A percentile compares a stretch with the other conserved stretches of the same genome.
Evolutionary conservation across 2,888 invertebrate species (phyloP).

Genomic region (Cetonia aurata): DNA sequence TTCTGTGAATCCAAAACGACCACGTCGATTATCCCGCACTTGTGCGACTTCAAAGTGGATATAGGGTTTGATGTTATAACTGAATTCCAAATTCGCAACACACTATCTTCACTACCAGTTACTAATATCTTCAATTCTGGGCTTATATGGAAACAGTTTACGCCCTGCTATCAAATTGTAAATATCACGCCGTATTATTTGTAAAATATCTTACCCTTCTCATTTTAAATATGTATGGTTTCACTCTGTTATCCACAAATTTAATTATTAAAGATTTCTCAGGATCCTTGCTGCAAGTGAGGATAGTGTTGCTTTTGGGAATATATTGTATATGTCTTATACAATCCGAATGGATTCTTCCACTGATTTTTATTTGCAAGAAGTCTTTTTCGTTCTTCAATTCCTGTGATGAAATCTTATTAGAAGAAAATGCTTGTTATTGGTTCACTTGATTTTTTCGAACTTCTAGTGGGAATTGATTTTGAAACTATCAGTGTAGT

Average conservation of each 20-base stretch:
- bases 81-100: constrained; percentile 72
- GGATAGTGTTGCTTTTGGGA: constrained; percentile 66
- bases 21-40: constrained; percentile 69
- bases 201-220: constrained; percentile 65
- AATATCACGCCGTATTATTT: neutral
- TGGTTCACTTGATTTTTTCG: no score
- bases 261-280: constrained; percentile 67
- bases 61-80: constrained; percentile 64
- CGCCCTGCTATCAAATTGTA: constrained; percentile 67
- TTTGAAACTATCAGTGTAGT: no score
- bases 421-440: no score
- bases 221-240: constrained; percentile 70
- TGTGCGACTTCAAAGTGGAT: constrained; percentile 62
- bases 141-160: constrained; percentile 71
- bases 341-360: constrained; percentile 67
- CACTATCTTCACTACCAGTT: constrained; percentile 71
- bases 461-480: no score
- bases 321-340: constrained; percentile 68
- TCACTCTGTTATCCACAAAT: constrained; percentile 67
- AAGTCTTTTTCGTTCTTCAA: constrained; percentile 68
- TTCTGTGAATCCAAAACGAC: constrained; percentile 68
- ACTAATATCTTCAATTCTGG: constrained; percentile 68
- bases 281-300: constrained; percentile 72
- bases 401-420: constrained; percentile 65
- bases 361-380: constrained; percentile 66